Evolutionary conservation across 2,797 vertebrate species (phyloP).

Genomic region (Myotis planiceps): DNA sequence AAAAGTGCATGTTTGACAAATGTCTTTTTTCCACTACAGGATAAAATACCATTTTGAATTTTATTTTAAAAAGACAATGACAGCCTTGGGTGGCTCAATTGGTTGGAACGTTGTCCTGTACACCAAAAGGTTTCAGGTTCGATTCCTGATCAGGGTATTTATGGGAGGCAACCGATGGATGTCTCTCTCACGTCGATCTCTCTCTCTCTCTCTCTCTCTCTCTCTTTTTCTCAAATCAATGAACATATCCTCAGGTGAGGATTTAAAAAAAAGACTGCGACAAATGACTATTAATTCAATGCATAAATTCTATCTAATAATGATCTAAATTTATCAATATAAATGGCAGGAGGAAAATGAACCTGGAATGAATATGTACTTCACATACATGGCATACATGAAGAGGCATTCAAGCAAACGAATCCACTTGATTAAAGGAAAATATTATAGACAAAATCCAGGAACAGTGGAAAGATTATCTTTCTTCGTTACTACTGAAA

Average conservation of each 20-base stretch:
- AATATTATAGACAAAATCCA: slow-evolving; percentile 20
- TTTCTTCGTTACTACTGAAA: neutral
- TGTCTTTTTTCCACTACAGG: neutral
- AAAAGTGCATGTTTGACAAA: neutral
- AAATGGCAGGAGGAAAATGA: neutral
- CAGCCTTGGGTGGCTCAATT: neutral
- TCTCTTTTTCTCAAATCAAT: neutral
- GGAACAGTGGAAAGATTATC: neutral
- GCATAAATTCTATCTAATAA: slow-evolving; percentile 19
- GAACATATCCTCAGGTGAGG: neutral
- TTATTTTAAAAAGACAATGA: neutral
- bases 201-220: neutral
- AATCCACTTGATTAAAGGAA: neutral
- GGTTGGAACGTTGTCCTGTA: neutral
- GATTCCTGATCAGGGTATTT: neutral
- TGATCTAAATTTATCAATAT: neutral
- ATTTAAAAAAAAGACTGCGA: neutral
- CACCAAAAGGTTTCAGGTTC: neutral
- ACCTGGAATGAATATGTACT: neutral
- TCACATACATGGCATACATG: neutral
- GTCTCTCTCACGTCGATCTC: neutral
- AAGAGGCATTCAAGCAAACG: neutral
- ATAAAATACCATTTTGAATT: slow-evolving; percentile 40
- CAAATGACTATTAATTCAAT: slow-evolving; percentile 16
- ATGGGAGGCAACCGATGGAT: neutral